phyloP scores from a whole-genome alignment of 2,113 vertebrate genomes.

The Thamnaconus septentrionalis region DNA sequence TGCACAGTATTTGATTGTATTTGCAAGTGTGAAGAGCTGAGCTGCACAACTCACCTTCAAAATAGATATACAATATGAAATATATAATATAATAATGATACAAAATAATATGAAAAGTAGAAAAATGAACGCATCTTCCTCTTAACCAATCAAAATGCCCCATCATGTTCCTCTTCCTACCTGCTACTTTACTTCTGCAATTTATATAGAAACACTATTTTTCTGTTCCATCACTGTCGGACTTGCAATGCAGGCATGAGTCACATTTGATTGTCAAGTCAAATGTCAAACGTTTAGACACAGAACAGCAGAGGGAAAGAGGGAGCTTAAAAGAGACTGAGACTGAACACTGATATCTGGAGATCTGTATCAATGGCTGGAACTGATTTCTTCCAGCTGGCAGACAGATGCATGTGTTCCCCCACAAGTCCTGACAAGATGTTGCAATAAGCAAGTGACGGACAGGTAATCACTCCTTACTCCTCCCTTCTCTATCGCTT shows the following conservation, averaged over 20 bases:
- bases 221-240: no score
- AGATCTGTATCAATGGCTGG: conserved; percentile 40
- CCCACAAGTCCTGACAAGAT: conserved; percentile 55
- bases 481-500: conserved; percentile 19
- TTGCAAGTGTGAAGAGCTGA: no score
- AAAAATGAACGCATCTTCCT: no score
- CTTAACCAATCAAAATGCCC: background rate
- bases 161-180: background rate
- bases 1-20: no score
- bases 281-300: conserved; percentile 34
- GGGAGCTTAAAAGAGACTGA: conserved; percentile 26
- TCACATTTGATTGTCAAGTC: conserved; percentile 22
- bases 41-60: no score
- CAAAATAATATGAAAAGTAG: no score
- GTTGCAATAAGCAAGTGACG: conserved; percentile 48
- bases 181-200: no score
- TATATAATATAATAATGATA: no score
- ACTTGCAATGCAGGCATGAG: no score
- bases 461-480: conserved; percentile 41
- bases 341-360: conserved; percentile 48
- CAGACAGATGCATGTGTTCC: conserved; percentile 58
- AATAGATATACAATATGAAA: no score
- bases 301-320: conserved; percentile 26
- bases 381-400: conserved; percentile 47
- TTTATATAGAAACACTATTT: no score